Base-by-base conservation (phyloP, 2,888 invertebrate species). In the Platyscelio sp. region DNA sequence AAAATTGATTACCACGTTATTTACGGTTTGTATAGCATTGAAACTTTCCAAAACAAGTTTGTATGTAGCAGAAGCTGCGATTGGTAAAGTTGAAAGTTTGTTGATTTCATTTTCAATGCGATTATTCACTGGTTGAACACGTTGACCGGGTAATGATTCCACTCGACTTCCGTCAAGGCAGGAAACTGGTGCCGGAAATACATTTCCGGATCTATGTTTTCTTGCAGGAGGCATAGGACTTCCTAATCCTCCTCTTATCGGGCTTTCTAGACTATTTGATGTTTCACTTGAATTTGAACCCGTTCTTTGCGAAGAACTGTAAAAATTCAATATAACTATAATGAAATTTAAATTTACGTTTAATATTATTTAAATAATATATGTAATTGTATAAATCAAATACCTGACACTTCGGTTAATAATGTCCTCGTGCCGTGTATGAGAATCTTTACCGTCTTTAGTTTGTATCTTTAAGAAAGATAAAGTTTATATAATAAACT, bases 31-130 rank as follows among this genome's bases (percentile, higher is more conserved):
- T 18, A 92, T 72, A 18, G 90, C 86, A 77, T 89, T 92, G 78
- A 92, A 92, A 75, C 92, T 93, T 72, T 92, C 92, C 89, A 92
- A 89, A 4, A 91, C 92, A 54, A 92, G 87, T 75, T 92, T 92
- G 20, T 92, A 92, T 3, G 91, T 90, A 7, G 89, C 89, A 3
- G 91, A 89, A 87, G 90, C 89, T 43, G 90, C 89, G 26, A 90
- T 58, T 51, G 91, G 88, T 15, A 61, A 46, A 18, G 67, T 51
- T 5, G 75, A 2, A n/a, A 65, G 49, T 65, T 79, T 79, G 38
- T 63, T 60, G 18, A 83, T 78, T 68, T 79, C 68, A 83, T 90
- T 90, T 27, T 83, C 70, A 3, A 43, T 22, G 40, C 22, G 68
- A 85, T 88, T 86, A 77, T 84, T 87, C 46, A 56, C 63, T 61